Percentiles rank a stretch among this genome's conserved stretches.
Evolutionary conservation across 1,140 invertebrate species (phyloP).

Genomic region (Lepidurus packardi): DNA sequence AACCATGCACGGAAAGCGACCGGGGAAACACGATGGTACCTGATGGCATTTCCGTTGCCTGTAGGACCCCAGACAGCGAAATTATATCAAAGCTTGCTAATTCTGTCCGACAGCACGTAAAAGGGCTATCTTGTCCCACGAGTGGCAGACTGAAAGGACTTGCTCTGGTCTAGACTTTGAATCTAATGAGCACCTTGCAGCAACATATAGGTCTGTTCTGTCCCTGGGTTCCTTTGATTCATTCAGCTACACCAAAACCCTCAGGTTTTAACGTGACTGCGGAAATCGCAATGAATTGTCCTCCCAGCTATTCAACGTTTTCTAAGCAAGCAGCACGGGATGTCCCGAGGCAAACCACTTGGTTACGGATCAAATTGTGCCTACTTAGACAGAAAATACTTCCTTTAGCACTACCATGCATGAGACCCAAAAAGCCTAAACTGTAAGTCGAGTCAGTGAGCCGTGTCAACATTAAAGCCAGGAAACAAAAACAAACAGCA

Average conservation of each 20-base stretch:
- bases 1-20: background rate
- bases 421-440: too few relatives aligned
- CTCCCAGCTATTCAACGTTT: background rate
- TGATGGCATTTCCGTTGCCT: constrained; percentile 21
- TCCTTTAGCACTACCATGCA: too few relatives aligned
- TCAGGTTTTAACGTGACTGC: background rate
- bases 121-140: background rate
- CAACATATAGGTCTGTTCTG: background rate
- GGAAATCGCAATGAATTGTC: background rate
- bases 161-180: background rate
- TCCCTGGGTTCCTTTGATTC: background rate
- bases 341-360: background rate
- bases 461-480: too few relatives aligned
- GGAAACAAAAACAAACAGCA: too few relatives aligned
- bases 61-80: background rate
- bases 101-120: constrained; percentile 14
- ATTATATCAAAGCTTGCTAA: background rate
- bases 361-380: background rate
- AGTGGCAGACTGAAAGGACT: background rate
- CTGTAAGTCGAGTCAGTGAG: too few relatives aligned
- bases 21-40: background rate
- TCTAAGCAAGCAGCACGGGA: background rate
- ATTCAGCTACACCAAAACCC: background rate
- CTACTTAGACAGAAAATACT: background rate
- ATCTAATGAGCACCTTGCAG: background rate